Conservation (phyloP, 2,888 invertebrate genomes). For the Netelia inedita region DNA sequence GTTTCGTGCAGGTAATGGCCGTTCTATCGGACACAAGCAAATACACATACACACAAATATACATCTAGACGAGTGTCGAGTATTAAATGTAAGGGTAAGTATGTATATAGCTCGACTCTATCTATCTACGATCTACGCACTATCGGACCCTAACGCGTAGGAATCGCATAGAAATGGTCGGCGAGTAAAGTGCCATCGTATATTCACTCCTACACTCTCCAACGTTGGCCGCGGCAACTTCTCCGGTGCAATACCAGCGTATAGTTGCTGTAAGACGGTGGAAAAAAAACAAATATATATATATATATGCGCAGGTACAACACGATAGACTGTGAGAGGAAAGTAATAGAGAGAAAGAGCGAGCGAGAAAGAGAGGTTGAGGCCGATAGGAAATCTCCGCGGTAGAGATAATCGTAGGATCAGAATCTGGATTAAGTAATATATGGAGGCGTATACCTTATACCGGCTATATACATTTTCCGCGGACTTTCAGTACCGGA, state of each 20-base stretch:
- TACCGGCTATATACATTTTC: constrained; percentile 47
- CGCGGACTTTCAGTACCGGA: constrained; percentile 40
- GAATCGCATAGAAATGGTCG: constrained; percentile 62
- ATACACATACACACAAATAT: too few species aligned
- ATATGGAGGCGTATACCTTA: constrained; percentile 56
- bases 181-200: constrained; percentile 68
- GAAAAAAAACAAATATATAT: constrained; percentile 16
- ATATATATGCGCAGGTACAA: constrained; percentile 54
- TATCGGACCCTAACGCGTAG: constrained; percentile 65
- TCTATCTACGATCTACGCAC: constrained; percentile 68
- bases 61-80: constrained; percentile 5
- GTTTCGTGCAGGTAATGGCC: constrained; percentile 22
- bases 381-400: constrained; percentile 63
- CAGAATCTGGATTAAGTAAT: constrained; percentile 69
- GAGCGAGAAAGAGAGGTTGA: constrained; percentile 38
- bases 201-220: constrained; percentile 68
- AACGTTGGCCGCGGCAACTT: constrained; percentile 42
- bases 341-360: constrained; percentile 21
- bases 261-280: constrained; percentile 34
- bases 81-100: constrained; percentile 32
- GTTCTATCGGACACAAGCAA: too few species aligned
- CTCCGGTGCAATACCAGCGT: constrained; percentile 10
- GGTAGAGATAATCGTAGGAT: constrained; percentile 66
- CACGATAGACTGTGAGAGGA: constrained; percentile 54
- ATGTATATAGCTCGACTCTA: constrained; percentile 56